These are phyloP conservation scores for Eulemur mongoz DNA, from an alignment of 2,797 vertebrate genomes.

Conservation along the genomic window DNA sequence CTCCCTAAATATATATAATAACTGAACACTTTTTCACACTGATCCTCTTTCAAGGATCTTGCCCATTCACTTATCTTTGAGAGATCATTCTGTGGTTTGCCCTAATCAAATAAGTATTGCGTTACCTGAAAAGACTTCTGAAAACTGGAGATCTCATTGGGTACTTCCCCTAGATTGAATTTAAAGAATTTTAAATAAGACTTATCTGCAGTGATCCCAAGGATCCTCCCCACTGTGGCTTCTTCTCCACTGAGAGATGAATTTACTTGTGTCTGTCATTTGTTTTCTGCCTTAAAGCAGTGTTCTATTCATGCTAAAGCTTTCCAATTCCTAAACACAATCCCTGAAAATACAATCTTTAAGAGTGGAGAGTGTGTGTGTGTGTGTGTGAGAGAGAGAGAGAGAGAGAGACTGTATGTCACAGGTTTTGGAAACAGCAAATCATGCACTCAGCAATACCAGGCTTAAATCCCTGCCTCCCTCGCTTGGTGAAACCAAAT, in stretches of 20 bases:
- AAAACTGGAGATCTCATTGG: neutral
- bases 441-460: neutral
- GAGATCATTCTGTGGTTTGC: neutral
- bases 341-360: neutral
- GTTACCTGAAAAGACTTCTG: neutral
- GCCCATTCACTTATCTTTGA: neutral
- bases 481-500: slow-evolving; percentile 43
- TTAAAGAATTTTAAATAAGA: neutral
- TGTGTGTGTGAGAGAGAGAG: neutral
- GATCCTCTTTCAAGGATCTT: neutral
- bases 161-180: neutral
- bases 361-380: neutral
- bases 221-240: neutral
- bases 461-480: neutral
- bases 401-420: neutral
- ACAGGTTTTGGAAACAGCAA: neutral
- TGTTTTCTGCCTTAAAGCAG: slow-evolving; percentile 1
- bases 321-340: neutral
- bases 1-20: neutral
- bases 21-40: neutral
- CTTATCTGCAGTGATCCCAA: neutral
- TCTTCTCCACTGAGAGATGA: neutral
- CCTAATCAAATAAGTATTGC: neutral
- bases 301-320: slow-evolving; percentile 1
- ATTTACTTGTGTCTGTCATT: neutral